A percentile compares a stretch with the other conserved stretches of the same genome.
These are phyloP conservation scores for Calameuta pallipes DNA, from an alignment of 2,888 invertebrate genomes.

Conservation along the genomic window DNA sequence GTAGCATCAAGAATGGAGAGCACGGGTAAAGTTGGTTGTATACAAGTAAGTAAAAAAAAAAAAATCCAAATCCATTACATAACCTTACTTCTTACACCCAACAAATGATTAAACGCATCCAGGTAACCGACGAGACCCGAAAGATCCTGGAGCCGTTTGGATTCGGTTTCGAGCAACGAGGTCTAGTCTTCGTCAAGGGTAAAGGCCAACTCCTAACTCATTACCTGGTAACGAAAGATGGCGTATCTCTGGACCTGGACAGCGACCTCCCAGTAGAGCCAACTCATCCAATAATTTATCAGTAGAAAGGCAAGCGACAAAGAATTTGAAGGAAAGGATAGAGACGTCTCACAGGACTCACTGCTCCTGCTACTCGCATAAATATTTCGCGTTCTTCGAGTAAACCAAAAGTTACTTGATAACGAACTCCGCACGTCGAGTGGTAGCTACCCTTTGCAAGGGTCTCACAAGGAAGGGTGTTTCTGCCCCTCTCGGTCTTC, in stretches of 20 bases:
- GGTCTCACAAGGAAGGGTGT: background rate
- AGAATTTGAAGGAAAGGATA: background rate
- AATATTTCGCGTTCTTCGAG: background rate
- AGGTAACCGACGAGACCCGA: slow-evolving; percentile 97
- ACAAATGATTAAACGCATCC: slow-evolving; percentile 25
- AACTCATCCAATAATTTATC: slow-evolving; percentile 62
- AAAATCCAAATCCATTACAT: background rate
- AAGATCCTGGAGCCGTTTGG: slow-evolving; percentile 89
- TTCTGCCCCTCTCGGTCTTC: background rate
- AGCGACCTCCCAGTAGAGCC: slow-evolving; percentile 62
- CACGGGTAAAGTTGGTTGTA: slow-evolving; percentile 93
- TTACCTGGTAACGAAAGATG: slow-evolving; percentile 76
- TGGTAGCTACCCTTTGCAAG: background rate
- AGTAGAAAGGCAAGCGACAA: slow-evolving; percentile 38
- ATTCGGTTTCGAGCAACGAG: slow-evolving; percentile 93
- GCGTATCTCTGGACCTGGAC: slow-evolving; percentile 57
- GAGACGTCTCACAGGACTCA: background rate
- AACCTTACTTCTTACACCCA: background rate
- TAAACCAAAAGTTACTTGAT: background rate
- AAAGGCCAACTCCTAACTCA: slow-evolving; percentile 97
- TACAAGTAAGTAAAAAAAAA: slow-evolving; percentile 76
- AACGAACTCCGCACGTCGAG: background rate
- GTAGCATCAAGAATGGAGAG: slow-evolving; percentile 98
- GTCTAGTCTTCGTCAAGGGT: slow-evolving; percentile 95
- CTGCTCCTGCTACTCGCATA: background rate